phyloP scores from a whole-genome alignment of 2,888 invertebrate species.

The Macropis europaea region DNA sequence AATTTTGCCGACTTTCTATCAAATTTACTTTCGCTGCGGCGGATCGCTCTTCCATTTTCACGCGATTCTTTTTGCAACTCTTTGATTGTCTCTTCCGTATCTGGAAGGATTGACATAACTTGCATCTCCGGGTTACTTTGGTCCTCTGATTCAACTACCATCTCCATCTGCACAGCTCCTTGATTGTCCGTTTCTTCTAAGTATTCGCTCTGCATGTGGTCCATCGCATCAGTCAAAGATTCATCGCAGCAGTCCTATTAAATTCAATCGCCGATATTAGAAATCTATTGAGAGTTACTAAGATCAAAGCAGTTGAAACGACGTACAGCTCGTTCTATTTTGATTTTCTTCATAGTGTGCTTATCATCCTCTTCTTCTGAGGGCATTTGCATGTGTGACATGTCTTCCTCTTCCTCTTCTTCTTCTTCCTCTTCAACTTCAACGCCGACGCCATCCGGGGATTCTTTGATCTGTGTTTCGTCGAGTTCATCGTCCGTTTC shows the following conservation, averaged over 20 bases:
- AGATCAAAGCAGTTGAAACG: neutral
- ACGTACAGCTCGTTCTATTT: slow-evolving; percentile 53
- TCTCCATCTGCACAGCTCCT: slow-evolving; percentile 70
- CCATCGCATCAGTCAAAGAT: slow-evolving; percentile 73
- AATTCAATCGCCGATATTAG: neutral
- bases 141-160: slow-evolving; percentile 68
- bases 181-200: slow-evolving; percentile 64
- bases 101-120: slow-evolving; percentile 46
- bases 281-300: neutral
- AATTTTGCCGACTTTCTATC: slow-evolving; percentile 45
- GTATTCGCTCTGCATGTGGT: slow-evolving; percentile 73
- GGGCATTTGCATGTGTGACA: slow-evolving; percentile 13
- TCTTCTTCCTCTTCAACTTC: slow-evolving; percentile 31
- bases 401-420: slow-evolving; percentile 29
- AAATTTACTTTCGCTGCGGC: slow-evolving; percentile 25
- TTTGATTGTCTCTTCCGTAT: slow-evolving; percentile 46
- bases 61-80: slow-evolving; percentile 30
- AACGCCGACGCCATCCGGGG: slow-evolving; percentile 13
- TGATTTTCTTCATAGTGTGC: slow-evolving; percentile 55
- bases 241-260: slow-evolving; percentile 62
- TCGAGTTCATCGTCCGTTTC: slow-evolving; percentile 58
- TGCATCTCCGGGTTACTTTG: slow-evolving; percentile 38
- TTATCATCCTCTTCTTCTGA: slow-evolving; percentile 55
- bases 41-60: slow-evolving; percentile 33
- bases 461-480: slow-evolving; percentile 14